A percentile compares a stretch with the other conserved stretches of the same genome.
phyloP scores from a whole-genome alignment of 2,888 invertebrate species.

The Netelia melanura region DNA sequence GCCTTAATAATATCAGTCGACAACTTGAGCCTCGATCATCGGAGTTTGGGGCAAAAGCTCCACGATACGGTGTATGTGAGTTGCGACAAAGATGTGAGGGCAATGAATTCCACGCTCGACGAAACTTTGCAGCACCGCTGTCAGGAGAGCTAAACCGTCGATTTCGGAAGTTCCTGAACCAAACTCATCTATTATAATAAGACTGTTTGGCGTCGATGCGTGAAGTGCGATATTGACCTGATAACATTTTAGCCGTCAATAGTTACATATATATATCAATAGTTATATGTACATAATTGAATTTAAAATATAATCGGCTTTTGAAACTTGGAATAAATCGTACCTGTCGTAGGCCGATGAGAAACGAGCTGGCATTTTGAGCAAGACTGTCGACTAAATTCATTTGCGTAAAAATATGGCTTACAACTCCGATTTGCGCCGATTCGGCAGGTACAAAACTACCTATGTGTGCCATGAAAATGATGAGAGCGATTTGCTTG shows the following conservation, averaged over 20 bases:
- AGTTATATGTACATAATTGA: not conserved
- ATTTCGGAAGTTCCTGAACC: slow-evolving; percentile 92
- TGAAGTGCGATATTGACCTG: slow-evolving; percentile 91
- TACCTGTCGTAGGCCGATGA: slow-evolving; percentile 94
- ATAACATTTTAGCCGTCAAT: slow-evolving; percentile 64
- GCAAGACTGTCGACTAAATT: slow-evolving; percentile 92
- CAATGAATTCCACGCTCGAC: slow-evolving; percentile 86
- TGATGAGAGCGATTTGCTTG: slow-evolving; percentile 93
- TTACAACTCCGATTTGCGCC: slow-evolving; percentile 90
- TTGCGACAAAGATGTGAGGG: slow-evolving; percentile 92
- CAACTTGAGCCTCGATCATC: slow-evolving; percentile 86
- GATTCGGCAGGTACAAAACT: slow-evolving; percentile 94
- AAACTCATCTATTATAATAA: slow-evolving; percentile 95
- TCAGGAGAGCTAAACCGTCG: slow-evolving; percentile 91
- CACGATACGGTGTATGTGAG: slow-evolving; percentile 91
- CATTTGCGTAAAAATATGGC: slow-evolving; percentile 91
- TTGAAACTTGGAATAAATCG: slow-evolving; percentile 12
- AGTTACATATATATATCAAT: slow-evolving; percentile 3
- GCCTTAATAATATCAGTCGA: not conserved
- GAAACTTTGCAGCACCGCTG: slow-evolving; percentile 90
- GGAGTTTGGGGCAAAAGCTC: slow-evolving; percentile 87
- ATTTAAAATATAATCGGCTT: slow-evolving; percentile 4
- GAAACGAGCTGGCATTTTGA: slow-evolving; percentile 93
- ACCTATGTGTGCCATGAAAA: slow-evolving; percentile 95
- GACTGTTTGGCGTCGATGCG: slow-evolving; percentile 88